A percentile compares a stretch with the other conserved stretches of the same genome.
Conservation (phyloP, 2,113 vertebrate species). For the Micromys minutus region DNA sequence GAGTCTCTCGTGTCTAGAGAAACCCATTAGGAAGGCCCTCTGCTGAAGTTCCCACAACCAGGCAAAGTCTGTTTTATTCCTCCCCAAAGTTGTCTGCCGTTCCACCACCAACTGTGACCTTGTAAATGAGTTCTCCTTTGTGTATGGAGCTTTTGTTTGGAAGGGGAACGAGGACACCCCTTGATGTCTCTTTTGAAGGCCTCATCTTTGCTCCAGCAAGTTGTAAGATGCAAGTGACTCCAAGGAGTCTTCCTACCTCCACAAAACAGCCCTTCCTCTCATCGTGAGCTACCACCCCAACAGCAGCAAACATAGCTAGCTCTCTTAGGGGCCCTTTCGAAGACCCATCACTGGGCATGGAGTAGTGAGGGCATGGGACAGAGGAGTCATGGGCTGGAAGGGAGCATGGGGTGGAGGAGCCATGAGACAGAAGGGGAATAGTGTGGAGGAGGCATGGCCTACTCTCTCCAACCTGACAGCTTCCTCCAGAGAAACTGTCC, state of each 20-base stretch:
- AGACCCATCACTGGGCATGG: neutral
- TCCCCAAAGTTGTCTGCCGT: neutral
- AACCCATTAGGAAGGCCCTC: neutral
- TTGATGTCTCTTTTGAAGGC: neutral
- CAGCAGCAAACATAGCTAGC: neutral
- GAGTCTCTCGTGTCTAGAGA: neutral
- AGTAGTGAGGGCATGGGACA: neutral
- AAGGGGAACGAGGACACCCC: neutral
- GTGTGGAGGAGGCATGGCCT: neutral
- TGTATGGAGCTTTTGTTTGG: neutral
- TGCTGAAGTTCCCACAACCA: neutral
- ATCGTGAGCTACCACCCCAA: neutral
- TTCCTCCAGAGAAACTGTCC: neutral
- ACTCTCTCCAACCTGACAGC: neutral
- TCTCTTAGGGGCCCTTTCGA: neutral
- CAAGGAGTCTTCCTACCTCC: neutral
- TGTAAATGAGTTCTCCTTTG: neutral
- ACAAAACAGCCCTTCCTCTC: neutral
- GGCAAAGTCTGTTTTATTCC: neutral
- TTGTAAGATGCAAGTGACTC: neutral
- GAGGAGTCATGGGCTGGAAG: neutral
- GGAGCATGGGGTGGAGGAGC: neutral
- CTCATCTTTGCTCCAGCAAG: neutral
- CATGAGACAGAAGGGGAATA: neutral
- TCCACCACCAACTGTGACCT: neutral